Evolutionary conservation across 2,113 vertebrate genomes (phyloP).

Genomic region (Taxidea taxus): DNA sequence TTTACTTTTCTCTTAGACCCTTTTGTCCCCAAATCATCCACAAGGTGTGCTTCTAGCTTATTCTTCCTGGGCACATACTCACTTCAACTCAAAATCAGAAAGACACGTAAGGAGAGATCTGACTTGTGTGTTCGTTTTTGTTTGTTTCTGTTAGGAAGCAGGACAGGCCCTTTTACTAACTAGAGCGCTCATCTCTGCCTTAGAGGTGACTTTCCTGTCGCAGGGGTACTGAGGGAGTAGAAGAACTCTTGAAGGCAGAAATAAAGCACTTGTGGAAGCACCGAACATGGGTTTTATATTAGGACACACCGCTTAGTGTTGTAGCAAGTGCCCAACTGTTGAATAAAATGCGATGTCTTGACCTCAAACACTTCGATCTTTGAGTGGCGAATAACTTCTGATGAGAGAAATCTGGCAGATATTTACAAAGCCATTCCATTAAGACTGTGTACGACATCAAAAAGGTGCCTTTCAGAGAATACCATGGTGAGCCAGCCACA

Average conservation of each 20-base stretch:
- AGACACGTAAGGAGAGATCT: not conserved
- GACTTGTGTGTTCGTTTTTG: not conserved
- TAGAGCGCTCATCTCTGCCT: not conserved
- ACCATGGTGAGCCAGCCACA: not conserved
- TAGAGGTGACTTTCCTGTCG: not conserved
- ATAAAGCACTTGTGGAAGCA: constrained; percentile 6
- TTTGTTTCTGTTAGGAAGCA: constrained; percentile 41
- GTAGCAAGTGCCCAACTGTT: not conserved
- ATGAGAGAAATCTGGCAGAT: constrained; percentile 12
- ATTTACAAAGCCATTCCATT: constrained; percentile 10
- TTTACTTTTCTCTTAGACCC: not conserved
- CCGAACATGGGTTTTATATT: not conserved
- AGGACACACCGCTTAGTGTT: not conserved
- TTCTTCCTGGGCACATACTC: not conserved
- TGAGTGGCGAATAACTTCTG: constrained; percentile 5
- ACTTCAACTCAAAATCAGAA: not conserved
- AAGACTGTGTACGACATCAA: not conserved
- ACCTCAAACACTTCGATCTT: not conserved
- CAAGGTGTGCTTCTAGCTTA: not conserved
- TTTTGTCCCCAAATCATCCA: not conserved
- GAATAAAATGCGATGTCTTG: not conserved
- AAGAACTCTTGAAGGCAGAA: constrained; percentile 15
- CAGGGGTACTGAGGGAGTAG: not conserved
- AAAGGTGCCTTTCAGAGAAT: not conserved
- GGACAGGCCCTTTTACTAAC: not conserved